A percentile compares a stretch with the other conserved stretches of the same genome.
Conservation (phyloP, 2,888 invertebrate species). For the Agrotis puta region DNA sequence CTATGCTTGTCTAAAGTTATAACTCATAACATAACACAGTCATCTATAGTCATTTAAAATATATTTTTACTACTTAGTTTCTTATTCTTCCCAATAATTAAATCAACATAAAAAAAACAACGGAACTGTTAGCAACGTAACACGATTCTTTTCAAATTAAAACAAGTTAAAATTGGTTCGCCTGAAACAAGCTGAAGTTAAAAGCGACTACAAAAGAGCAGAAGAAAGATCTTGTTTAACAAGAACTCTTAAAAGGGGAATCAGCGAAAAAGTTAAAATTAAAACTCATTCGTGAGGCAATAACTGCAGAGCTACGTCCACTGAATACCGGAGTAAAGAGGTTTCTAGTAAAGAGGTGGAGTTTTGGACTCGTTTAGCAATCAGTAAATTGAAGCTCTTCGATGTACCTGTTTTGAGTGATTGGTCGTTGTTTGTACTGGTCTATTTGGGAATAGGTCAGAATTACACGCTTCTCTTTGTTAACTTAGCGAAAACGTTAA, state of each 20-base stretch:
- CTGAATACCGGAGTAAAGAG: slow-evolving; percentile 42
- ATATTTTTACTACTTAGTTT: no score
- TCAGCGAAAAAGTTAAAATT: slow-evolving; percentile 84
- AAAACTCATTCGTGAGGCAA: slow-evolving; percentile 78
- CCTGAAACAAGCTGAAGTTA: slow-evolving; percentile 72
- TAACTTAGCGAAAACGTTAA: no score
- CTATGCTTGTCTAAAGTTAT: no score
- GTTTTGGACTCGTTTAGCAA: slow-evolving; percentile 34
- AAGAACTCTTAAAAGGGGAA: slow-evolving; percentile 79
- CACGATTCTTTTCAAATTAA: slow-evolving; percentile 77
- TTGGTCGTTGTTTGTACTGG: slow-evolving; percentile 2
- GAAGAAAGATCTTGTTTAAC: slow-evolving; percentile 80
- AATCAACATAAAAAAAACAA: slow-evolving; percentile 8
- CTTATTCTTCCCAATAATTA: background rate
- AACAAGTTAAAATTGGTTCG: slow-evolving; percentile 80
- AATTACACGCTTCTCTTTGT: background rate
- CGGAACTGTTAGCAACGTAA: slow-evolving; percentile 66
- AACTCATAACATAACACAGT: no score
- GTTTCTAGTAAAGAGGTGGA: slow-evolving; percentile 14
- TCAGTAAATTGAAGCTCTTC: slow-evolving; percentile 33
- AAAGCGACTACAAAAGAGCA: slow-evolving; percentile 80
- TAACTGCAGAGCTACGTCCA: slow-evolving; percentile 45
- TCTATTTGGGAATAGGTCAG: background rate
- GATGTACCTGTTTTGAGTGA: slow-evolving; percentile 32
- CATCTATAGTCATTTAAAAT: no score